phyloP scores from a whole-genome alignment of 2,113 vertebrate genomes.

The Mastomys natalensis region DNA sequence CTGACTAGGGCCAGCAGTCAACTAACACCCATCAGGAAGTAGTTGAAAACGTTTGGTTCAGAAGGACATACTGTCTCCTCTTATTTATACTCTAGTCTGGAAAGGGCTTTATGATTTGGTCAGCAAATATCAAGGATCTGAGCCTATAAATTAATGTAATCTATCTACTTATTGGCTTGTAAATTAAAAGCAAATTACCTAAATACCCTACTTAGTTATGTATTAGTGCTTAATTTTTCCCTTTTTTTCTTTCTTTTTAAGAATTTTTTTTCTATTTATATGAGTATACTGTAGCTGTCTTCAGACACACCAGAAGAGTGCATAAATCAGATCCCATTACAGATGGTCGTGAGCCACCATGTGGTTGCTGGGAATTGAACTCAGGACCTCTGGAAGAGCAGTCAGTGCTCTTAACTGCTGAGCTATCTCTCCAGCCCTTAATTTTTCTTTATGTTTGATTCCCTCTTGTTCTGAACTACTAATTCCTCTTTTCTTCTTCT shows the following conservation, averaged over 20 bases:
- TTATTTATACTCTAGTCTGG: neutral
- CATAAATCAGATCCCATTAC: too few relatives aligned
- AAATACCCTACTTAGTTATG: neutral
- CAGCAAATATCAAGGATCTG: neutral
- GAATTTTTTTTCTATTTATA: too few relatives aligned
- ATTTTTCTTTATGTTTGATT: neutral
- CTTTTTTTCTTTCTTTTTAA: slow-evolving; percentile 31
- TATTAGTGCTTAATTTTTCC: slow-evolving; percentile 17
- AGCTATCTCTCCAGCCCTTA: neutral
- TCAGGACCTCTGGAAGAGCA: too few relatives aligned
- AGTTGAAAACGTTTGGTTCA: neutral
- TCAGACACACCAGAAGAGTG: too few relatives aligned
- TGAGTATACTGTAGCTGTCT: too few relatives aligned
- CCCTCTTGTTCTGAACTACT: neutral
- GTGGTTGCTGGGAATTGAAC: too few relatives aligned
- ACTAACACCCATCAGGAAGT: neutral
- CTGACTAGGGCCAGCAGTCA: slow-evolving; percentile 7
- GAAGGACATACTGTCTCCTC: neutral
- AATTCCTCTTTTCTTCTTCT: neutral
- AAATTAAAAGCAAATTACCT: slow-evolving; percentile 1
- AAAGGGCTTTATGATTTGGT: neutral
- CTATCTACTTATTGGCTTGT: neutral
- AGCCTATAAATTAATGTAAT: neutral
- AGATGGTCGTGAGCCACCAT: too few relatives aligned
- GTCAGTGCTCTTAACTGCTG: too few relatives aligned